These are phyloP conservation scores for Leucophenga maculata DNA, from an alignment of 2,888 invertebrate genomes.

Conservation along the genomic window DNA sequence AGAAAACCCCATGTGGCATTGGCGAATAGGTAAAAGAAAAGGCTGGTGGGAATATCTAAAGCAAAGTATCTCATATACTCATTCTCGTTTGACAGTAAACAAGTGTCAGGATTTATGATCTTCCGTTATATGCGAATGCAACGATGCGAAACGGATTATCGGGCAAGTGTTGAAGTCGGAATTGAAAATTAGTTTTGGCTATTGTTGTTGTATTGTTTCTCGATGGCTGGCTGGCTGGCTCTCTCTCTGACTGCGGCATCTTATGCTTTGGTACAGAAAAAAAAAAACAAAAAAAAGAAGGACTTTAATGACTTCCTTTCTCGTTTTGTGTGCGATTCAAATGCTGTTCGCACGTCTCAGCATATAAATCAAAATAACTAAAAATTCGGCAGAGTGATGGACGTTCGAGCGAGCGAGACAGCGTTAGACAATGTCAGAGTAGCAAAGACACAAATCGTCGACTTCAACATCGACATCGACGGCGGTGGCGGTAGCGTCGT, in stretches of 20 bases:
- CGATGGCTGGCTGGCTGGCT: constrained; percentile 19
- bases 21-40: constrained; percentile 3
- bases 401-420: no score
- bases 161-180: constrained; percentile 46
- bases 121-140: constrained; percentile 46
- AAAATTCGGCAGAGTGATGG: constrained; percentile 20
- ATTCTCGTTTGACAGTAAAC: constrained; percentile 35
- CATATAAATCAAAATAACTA: constrained; percentile 33
- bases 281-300: constrained; percentile 26
- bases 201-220: constrained; percentile 19
- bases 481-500: not conserved
- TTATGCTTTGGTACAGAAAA: constrained; percentile 26
- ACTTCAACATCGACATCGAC: not conserved
- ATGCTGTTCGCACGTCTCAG: constrained; percentile 23
- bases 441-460: not conserved
- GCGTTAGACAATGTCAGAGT: no score
- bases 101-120: constrained; percentile 60
- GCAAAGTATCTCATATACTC: not conserved
- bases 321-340: constrained; percentile 17
- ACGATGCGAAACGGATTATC: not conserved
- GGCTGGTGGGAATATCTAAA: not conserved
- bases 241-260: constrained; percentile 24
- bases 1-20: constrained; percentile 12
- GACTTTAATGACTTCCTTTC: constrained; percentile 55
- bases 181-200: constrained; percentile 47